A percentile compares a stretch with the other conserved stretches of the same genome.
These are phyloP conservation scores for Melanaphis sacchari DNA, from an alignment of 1,140 invertebrate genomes.

Conservation along the genomic window DNA sequence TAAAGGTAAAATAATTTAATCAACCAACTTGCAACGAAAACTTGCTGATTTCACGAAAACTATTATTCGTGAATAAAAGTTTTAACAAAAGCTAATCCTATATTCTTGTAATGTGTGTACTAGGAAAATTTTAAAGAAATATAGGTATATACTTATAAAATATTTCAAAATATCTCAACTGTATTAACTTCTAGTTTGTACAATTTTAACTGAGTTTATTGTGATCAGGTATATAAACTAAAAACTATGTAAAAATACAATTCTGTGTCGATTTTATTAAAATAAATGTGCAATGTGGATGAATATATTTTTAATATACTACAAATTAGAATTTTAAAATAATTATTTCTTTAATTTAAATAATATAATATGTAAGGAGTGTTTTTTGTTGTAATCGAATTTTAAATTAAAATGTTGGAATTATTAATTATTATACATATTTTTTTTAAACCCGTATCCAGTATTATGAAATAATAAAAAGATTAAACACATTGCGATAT, in stretches of 20 bases:
- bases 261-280: neutral
- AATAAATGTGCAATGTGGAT: neutral
- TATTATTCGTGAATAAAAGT: conserved; percentile 18
- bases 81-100: neutral
- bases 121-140: neutral
- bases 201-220: neutral
- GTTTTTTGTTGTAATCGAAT: neutral
- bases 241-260: neutral
- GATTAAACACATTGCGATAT: neutral
- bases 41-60: conserved; percentile 33
- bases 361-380: neutral
- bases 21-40: neutral
- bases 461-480: neutral
- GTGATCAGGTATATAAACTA: neutral
- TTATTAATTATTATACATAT: neutral
- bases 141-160: neutral
- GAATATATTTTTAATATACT: neutral
- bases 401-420: neutral
- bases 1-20: conserved; percentile 42
- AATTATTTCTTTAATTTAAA: neutral
- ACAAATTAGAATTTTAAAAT: neutral
- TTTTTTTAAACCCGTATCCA: too few relatives aligned
- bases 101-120: neutral
- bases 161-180: neutral
- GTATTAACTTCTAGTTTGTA: neutral